Base-by-base conservation (phyloP, 2,888 invertebrate genomes). In the Loripinus fragilis region DNA sequence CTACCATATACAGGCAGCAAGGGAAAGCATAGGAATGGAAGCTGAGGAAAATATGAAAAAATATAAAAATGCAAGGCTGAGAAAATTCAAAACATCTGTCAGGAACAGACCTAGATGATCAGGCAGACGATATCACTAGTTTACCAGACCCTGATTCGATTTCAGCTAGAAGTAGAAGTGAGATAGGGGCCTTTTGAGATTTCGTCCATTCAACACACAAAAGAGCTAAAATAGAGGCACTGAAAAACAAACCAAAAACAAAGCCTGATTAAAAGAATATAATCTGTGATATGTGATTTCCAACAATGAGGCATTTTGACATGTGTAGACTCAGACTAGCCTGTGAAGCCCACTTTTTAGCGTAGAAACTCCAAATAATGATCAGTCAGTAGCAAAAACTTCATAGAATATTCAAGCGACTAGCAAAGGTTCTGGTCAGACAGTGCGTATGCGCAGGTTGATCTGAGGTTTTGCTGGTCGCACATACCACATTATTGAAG, bases 1-100 rank as follows among this genome's bases (percentile, higher is more conserved):
- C 55, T 55, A 55, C 15, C 55, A 55, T 55, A 55, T 55, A n/a
- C 1, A 25, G 25, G 55, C 55, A 12, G 55, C 55, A 55, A 55
- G 28, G 23, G 25, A 55, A 55, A 55, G 55, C 15, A 55, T 55
- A 8, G 25, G 25, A 7, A 2, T 55, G 25, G 25, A 23, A 3
- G 5, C 55, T 3, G 28, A 23, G 7, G 25, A 25, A 25, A 55
- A 28, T 55, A 55, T 25, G 25, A 55, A 8, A 8, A 10, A 55
- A 15, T 7, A 23, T 1, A n/a, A 25, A 25, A 55, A 15, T 25
- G 8, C 25, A 1, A n/a, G 55, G 25, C 3, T 5, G 15, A 23
- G 28, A 25, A 8, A 23, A 55, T 23, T 25, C 25, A 55, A 55
- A 55, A 55, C 23, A 15, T 55, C 55, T 2, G 55, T 5, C 23